Base-by-base conservation (phyloP, 2,797 vertebrate genomes). In the Hafferia zeledoni region DNA sequence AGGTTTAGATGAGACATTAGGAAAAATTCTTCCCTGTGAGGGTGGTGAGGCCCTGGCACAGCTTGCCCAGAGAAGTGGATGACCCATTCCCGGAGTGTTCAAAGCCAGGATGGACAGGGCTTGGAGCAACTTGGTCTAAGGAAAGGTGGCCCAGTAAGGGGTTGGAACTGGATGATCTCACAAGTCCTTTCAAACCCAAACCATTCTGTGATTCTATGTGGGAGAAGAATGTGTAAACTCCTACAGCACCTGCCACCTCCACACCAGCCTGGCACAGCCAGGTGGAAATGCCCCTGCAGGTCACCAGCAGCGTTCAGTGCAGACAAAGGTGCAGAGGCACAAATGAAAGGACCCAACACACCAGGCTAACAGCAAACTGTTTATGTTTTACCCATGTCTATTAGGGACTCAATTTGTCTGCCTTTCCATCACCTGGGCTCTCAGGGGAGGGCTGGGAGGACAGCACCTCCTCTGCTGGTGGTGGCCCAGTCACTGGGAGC, bases 251-350 rank as follows among this genome's bases (percentile, higher is more conserved):
- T 43, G 35, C 5, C 79, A 60, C 15, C 41, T 53, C 78, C n/a
- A 2, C 1, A 20, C 67, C 60, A 72, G 43, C 72, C 61, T 31
- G 37, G 55, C 37, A 53, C 30, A 37, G 33, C 27, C 41, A 1
- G 0, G 15, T 41, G 64, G 55, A 43, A 59, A 33, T 0, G 1
- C 13, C 74, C 56, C n/a, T 46, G 50, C 67, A 35, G 43, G 53
- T 39, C 37, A 3, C 52, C 17, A 1, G 46, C 65, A 41, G 49
- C 1, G 0, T 13, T 82, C 43, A 17, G 0, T 1, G 16, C 64
- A 49, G 91, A 46, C 1, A 20, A 17, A 68, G 77, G 46, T 7
- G 53, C 41, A 49, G 61, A 56, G 75, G 18, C 16, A 15, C 83
- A 22, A 47, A 74, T 4, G 17, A 33, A 24, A 87, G 56, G 56